Percentiles rank a stretch among this genome's conserved stretches.
Conservation (phyloP, 2,797 vertebrate genomes). For the Delichon dasypus region DNA sequence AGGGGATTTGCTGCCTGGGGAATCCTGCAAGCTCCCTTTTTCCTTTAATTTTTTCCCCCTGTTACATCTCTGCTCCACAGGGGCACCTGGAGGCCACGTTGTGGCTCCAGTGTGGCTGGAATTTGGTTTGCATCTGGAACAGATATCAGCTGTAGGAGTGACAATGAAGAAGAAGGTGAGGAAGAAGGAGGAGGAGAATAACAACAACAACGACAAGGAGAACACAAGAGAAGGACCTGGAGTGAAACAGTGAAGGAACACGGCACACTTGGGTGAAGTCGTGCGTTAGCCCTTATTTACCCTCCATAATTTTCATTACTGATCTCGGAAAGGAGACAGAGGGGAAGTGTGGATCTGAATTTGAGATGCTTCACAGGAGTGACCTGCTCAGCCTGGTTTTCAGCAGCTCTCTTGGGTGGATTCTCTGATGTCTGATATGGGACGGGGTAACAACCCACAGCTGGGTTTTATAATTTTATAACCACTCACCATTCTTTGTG, state of each 20-base stretch:
- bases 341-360: neutral
- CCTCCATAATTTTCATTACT: neutral
- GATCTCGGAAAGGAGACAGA: neutral
- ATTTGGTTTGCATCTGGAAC: neutral
- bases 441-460: neutral
- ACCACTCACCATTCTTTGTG: neutral
- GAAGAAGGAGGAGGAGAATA: neutral
- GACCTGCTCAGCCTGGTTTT: neutral
- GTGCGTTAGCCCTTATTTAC: neutral
- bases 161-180: neutral
- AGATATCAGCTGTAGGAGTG: neutral
- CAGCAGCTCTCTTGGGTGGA: neutral
- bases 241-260: neutral
- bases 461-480: neutral
- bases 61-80: neutral
- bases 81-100: neutral
- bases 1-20: neutral
- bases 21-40: neutral
- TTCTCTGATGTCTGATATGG: neutral
- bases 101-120: neutral
- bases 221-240: neutral
- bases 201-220: neutral
- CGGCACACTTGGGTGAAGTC: accelerated
- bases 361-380: neutral
- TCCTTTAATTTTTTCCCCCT: accelerated